Evolutionary conservation across 1,140 invertebrate genomes (phyloP), one percentile per base, ranked within the genome.

Genomic region (Oryzaephilus surinamensis): DNA sequence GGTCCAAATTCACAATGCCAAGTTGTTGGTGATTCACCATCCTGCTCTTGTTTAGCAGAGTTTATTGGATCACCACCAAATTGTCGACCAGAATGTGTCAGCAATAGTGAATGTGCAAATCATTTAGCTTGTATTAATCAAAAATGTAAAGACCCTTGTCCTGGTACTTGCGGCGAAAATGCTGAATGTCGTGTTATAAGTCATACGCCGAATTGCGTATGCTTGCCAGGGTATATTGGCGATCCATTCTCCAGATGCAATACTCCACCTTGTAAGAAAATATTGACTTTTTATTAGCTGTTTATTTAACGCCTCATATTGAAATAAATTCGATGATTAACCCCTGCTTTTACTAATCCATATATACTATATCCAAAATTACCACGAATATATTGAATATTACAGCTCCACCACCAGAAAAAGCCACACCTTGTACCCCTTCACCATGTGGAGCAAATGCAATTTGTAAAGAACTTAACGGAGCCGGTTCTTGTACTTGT

Each of bases 71-170:
- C 81, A 65, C 70, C 77, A 48, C 79, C 81, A 35, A 74, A 73
- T 40, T 89, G 85, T 52, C 69, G 77, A 48, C 81, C 83, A 17
- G 81, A 88, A 57, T 87, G 83, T 54, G 64, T 76, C 2, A 59
- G 79, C 13, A 83, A 80, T 61, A 76, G 75, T 24, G 85, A 90
- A 52, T 91, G 87, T 61, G 65, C 76, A 11, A 63, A 63, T 34
- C 70, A 80, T 46, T 73, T 76, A 47, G 75, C 80, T 15, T 86
- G 84, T 51, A 63, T 78, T 21, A 70, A 72, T 45, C 69, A 77
- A 46, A 81, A 77, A 63, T 88, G 84, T 62, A 62, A 60, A 32
- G 74, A 87, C 60, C 83, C 83, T 8, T 86, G 82, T 52, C 62
- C 72, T 18, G 80, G 76, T 35, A 70, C 73, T 7, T 89, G 84